phyloP scores from a whole-genome alignment of 2,888 invertebrate species.

The Volucella zonaria region DNA sequence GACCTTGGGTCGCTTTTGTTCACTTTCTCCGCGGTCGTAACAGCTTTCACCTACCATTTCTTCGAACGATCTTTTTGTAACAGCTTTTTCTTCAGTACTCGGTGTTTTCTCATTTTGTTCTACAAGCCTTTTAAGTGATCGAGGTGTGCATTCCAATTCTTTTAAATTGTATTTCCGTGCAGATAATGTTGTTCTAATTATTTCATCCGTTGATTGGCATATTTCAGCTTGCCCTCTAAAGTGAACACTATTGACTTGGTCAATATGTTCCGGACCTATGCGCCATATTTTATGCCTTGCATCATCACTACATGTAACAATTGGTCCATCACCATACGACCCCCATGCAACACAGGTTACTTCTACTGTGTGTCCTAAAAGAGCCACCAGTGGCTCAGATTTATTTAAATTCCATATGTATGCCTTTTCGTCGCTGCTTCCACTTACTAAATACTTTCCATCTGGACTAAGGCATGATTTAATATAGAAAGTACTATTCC shows the following conservation, averaged over 20 bases:
- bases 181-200: constrained; percentile 53
- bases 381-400: constrained; percentile 86
- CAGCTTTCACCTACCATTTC: constrained; percentile 78
- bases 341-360: constrained; percentile 95
- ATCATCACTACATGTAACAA: constrained; percentile 94
- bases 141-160: constrained; percentile 83
- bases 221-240: constrained; percentile 83
- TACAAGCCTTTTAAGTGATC: constrained; percentile 83
- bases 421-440: constrained; percentile 93
- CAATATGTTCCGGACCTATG: constrained; percentile 84
- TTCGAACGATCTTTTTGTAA: constrained; percentile 79
- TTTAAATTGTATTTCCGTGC: constrained; percentile 78
- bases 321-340: constrained; percentile 84
- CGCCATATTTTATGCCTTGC: constrained; percentile 90
- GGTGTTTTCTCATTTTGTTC: constrained; percentile 81
- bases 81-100: constrained; percentile 78
- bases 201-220: constrained; percentile 78
- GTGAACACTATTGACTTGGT: constrained; percentile 80
- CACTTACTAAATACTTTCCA: constrained; percentile 91
- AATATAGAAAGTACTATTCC: constrained; percentile 92
- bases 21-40: constrained; percentile 74
- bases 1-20: constrained; percentile 82
- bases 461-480: constrained; percentile 92
- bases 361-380: constrained; percentile 92
- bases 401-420: constrained; percentile 91